phyloP scores from a whole-genome alignment of 2,797 vertebrate species.

The Australoheros facetus region DNA sequence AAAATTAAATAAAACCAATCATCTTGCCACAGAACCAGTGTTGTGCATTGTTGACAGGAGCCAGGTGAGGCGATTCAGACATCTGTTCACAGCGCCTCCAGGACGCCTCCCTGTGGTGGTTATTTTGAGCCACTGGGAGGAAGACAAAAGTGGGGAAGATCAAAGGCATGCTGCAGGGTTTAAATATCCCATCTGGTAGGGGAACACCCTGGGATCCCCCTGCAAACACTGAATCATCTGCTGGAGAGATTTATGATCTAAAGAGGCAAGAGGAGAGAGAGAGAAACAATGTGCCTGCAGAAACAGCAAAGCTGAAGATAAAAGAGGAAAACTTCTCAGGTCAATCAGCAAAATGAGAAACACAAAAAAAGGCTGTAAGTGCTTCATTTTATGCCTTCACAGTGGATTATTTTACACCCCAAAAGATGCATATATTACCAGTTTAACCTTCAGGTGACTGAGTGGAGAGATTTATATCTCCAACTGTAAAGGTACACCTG shows the following conservation, averaged over 20 bases:
- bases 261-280: background rate
- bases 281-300: background rate
- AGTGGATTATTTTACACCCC: background rate
- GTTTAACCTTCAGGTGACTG: background rate
- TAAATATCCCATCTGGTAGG: slow-evolving; percentile 44
- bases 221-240: slow-evolving; percentile 16
- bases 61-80: slow-evolving; percentile 5
- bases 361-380: background rate
- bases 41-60: slow-evolving; percentile 10
- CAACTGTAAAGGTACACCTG: background rate
- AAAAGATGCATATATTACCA: background rate
- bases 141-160: slow-evolving; percentile 14
- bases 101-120: slow-evolving; percentile 40
- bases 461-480: background rate
- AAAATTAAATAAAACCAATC: background rate
- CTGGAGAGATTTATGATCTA: background rate
- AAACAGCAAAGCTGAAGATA: background rate
- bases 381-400: background rate
- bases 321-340: background rate
- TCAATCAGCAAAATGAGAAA: background rate
- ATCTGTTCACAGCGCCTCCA: slow-evolving; percentile 32
- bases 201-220: slow-evolving; percentile 32
- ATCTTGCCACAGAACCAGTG: background rate
- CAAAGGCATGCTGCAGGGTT: slow-evolving; percentile 47
- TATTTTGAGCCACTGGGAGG: slow-evolving; percentile 26